Conservation (phyloP, 2,888 invertebrate genomes). For the Machimus rusticus region DNA sequence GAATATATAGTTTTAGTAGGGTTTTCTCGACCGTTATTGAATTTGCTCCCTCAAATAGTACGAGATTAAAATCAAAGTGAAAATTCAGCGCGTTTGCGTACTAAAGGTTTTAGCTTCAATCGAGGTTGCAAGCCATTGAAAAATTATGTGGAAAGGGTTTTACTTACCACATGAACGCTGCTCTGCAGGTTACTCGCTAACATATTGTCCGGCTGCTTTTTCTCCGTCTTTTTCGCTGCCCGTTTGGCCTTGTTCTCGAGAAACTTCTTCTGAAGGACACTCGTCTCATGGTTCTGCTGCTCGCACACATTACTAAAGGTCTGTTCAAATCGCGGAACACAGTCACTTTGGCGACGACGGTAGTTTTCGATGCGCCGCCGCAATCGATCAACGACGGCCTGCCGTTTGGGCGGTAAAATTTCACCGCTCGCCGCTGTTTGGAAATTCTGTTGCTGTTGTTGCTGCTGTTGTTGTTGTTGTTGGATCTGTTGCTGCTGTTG, state of each 20-base stretch:
- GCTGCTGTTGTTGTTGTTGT: constrained; percentile 51
- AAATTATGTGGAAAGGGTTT: background rate
- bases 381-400: constrained; percentile 86
- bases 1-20: too few species aligned
- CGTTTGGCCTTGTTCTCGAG: constrained; percentile 91
- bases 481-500: constrained; percentile 49
- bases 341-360: constrained; percentile 83
- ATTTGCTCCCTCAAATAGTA: too few species aligned
- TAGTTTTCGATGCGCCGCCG: constrained; percentile 88
- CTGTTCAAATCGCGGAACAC: constrained; percentile 87
- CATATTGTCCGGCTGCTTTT: constrained; percentile 66
- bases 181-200: constrained; percentile 68
- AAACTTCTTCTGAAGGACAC: constrained; percentile 86
- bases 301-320: constrained; percentile 87
- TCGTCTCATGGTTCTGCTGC: constrained; percentile 89
- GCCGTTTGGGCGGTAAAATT: constrained; percentile 78
- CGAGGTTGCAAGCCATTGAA: background rate
- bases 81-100: too few species aligned
- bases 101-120: background rate
- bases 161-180: constrained; percentile 79
- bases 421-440: constrained; percentile 59
- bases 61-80: too few species aligned
- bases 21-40: too few species aligned
- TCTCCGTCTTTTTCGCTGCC: constrained; percentile 82
- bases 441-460: constrained; percentile 52